Conservation (phyloP, 2,797 vertebrate species). For the Pampus argenteus region DNA sequence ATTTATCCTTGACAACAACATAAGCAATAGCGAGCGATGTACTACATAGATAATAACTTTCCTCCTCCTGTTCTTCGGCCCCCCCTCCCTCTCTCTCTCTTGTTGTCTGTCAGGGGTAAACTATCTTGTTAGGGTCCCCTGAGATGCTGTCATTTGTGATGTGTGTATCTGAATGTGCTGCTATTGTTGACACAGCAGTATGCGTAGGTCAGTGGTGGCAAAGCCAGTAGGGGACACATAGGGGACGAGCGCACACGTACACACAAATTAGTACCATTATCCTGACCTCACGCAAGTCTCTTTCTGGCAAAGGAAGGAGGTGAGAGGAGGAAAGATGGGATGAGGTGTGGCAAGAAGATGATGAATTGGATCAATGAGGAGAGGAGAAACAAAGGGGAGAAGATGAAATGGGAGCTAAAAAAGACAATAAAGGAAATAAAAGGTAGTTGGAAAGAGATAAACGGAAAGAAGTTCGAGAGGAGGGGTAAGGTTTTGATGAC, state of each 20-base stretch:
- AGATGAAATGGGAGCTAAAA: slow-evolving; percentile 25
- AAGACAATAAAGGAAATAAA: neutral
- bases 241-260: slow-evolving; percentile 69
- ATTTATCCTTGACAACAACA: slow-evolving; percentile 58
- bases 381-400: slow-evolving; percentile 15
- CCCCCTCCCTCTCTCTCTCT: slow-evolving; percentile 11
- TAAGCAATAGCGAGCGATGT: slow-evolving; percentile 39
- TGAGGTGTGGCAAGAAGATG: slow-evolving; percentile 45
- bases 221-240: slow-evolving; percentile 65
- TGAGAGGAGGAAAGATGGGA: slow-evolving; percentile 35
- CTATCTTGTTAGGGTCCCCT: slow-evolving; percentile 59
- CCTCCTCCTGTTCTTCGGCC: slow-evolving; percentile 2
- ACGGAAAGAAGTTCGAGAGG: neutral
- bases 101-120: slow-evolving; percentile 52
- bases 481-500: neutral
- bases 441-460: neutral
- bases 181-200: slow-evolving; percentile 77
- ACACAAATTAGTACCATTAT: slow-evolving; percentile 74
- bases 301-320: slow-evolving; percentile 42
- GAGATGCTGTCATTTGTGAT: slow-evolving; percentile 59
- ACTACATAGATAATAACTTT: slow-evolving; percentile 48
- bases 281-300: slow-evolving; percentile 65
- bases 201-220: slow-evolving; percentile 64
- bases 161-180: slow-evolving; percentile 31
- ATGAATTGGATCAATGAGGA: slow-evolving; percentile 54